Base-by-base conservation (phyloP, 2,113 vertebrate species). In the Peromyscus maniculatus region DNA sequence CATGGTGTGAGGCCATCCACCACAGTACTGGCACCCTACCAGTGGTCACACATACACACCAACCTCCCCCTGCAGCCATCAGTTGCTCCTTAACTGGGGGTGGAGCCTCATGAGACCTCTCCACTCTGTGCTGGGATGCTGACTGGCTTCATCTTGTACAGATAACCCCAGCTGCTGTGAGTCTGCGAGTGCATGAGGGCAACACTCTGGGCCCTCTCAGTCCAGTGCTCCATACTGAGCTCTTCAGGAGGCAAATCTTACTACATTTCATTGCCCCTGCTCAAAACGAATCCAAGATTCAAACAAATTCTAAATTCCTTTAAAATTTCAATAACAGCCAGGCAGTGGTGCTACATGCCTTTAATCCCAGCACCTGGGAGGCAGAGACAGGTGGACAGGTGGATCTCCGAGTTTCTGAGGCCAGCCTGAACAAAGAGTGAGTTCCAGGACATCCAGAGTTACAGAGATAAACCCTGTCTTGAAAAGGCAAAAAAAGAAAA, bases 281-380 rank as follows among this genome's bases (percentile, higher is more conserved):
- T 91, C 82, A 79, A 88, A 97, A 91, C 28, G 28, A 80, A 59
- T 92, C 28, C 72, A 52, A 15, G 39, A 66, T 28, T 96, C 55
- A 3, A 91, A 4, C 17, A 93, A 59, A 28, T 31, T 72, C 80
- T 82, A 96, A 94, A 91, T 36, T 87, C 55, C n/a, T 55, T 95
- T 46, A 46, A 80, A 89, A 72, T 82, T 55, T 91, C 59, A 94
- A n/a, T 33, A 92, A 39, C 24, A 91, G 36, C 71, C n/a, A 19
- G 36, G 7, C 67, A 33, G 67, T 33, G 31, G 67, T 69, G 67
- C 33, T 69, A 59, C 57, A 19, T 3, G 57, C 57, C 64, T 66
- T 66, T 66, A 24, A 66, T 66, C 64, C 22, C 64, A 66, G 64
- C 24, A 66, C 64, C 26, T 10, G 24, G 64, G 64, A 66, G 24